Evolutionary conservation across 2,113 vertebrate genomes (phyloP).

Genomic region (Climacteris rufus): DNA sequence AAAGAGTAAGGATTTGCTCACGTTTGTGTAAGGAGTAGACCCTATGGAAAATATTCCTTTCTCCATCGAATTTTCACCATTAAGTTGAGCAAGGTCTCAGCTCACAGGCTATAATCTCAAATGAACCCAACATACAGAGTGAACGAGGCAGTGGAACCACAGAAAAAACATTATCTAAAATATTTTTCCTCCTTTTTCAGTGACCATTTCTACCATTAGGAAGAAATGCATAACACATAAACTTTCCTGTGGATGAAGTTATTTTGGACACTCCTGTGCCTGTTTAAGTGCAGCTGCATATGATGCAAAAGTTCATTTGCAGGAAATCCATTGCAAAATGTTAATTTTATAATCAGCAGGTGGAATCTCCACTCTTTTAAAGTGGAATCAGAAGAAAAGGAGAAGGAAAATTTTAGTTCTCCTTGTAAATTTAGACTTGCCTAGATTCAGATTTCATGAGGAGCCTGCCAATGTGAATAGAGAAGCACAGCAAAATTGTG

Average conservation of each 20-base stretch:
- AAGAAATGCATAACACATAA: neutral
- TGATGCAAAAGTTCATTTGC: neutral
- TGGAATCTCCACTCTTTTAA: neutral
- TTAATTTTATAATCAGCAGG: neutral
- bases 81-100: neutral
- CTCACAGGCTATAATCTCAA: neutral
- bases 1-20: neutral
- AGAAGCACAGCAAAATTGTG: neutral
- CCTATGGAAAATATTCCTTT: neutral
- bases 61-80: neutral
- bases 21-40: neutral
- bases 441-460: neutral
- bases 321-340: neutral
- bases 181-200: neutral
- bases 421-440: neutral
- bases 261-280: neutral
- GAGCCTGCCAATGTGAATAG: rapidly evolving
- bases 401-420: neutral
- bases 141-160: neutral
- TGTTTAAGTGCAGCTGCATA: neutral
- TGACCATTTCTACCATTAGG: neutral
- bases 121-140: neutral
- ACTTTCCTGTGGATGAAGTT: neutral
- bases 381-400: neutral
- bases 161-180: neutral